phyloP scores from a whole-genome alignment of 2,797 vertebrate genomes.

The Poeciliopsis gracilis region DNA sequence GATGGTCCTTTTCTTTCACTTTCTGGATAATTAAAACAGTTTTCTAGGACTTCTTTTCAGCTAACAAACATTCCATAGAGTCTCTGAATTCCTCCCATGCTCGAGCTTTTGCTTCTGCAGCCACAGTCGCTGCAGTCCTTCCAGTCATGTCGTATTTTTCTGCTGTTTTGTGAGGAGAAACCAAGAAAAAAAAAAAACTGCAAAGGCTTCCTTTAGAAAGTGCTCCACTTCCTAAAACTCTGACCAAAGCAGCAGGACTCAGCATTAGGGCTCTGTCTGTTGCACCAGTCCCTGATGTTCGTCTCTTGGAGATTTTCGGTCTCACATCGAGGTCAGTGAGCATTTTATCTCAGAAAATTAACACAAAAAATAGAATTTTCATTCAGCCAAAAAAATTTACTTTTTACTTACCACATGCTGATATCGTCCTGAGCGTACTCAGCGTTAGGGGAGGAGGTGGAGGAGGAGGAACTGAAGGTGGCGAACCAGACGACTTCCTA shows the following conservation, averaged over 20 bases:
- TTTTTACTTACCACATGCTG: conserved; percentile 52
- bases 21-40: background rate
- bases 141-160: background rate
- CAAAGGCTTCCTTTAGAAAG: background rate
- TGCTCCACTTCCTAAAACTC: background rate
- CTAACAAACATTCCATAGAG: background rate
- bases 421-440: conserved; percentile 39
- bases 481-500: conserved; percentile 11
- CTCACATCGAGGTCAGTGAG: background rate
- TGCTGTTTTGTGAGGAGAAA: background rate
- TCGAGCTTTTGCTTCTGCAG: background rate
- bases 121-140: background rate
- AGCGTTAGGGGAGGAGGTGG: conserved; percentile 34
- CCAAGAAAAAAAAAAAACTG: background rate
- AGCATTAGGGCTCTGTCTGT: background rate
- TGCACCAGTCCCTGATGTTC: background rate
- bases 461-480: conserved; percentile 40
- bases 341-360: background rate
- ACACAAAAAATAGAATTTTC: background rate
- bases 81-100: background rate
- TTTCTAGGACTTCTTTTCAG: background rate
- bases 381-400: background rate
- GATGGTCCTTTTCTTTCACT: background rate
- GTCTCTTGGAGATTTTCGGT: background rate
- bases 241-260: background rate